Percentiles rank a stretch among this genome's conserved stretches.
Conservation (phyloP, 2,888 invertebrate species). For the Orthosia gracilis region DNA sequence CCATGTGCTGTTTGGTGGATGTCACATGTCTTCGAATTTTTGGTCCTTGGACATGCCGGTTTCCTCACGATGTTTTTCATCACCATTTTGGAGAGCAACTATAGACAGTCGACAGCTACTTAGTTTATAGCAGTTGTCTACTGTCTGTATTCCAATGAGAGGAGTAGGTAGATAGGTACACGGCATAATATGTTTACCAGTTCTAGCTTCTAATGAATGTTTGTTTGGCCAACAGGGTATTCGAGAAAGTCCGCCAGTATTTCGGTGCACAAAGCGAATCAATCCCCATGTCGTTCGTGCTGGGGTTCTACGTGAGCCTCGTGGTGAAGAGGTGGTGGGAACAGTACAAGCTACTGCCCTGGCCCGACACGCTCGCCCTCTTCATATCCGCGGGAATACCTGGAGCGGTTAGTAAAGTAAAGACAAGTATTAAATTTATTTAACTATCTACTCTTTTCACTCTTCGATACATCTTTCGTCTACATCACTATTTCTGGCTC, state of each 20-base stretch:
- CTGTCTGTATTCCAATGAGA: no score
- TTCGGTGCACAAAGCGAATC: conserved; percentile 97
- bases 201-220: conserved; percentile 16
- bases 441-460: conserved; percentile 36
- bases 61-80: no score
- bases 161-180: neutral
- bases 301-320: conserved; percentile 98
- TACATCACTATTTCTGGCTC: conserved; percentile 35
- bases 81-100: no score
- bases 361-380: conserved; percentile 98
- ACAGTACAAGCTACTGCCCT: conserved; percentile 97
- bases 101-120: neutral
- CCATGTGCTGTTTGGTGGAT: no score
- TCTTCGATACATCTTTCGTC: conserved; percentile 32
- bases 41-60: no score
- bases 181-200: no score
- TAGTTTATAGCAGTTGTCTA: no score
- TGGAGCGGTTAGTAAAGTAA: conserved; percentile 95
- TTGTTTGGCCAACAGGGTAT: conserved; percentile 92
- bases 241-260: conserved; percentile 96
- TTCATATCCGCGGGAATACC: conserved; percentile 98
- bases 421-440: conserved; percentile 74
- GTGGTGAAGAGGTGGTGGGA: conserved; percentile 99
- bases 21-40: no score
- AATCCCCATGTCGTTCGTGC: conserved; percentile 98